Evolutionary conservation across 2,113 vertebrate genomes (phyloP), one percentile per base, ranked within the genome.

Genomic region (Axis porcinus): DNA sequence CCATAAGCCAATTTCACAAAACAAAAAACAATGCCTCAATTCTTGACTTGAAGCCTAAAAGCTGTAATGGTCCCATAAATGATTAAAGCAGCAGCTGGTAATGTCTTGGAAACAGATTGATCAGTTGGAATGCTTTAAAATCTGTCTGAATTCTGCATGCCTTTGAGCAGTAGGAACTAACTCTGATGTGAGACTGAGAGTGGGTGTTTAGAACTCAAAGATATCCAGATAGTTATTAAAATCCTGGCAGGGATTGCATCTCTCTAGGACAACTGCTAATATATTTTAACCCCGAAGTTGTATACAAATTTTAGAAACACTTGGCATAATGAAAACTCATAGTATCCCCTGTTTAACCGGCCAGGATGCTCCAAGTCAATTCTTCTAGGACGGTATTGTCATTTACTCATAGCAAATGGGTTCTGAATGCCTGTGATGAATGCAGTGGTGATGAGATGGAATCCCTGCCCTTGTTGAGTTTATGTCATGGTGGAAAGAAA

Each of bases 71-170:
- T 62, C 91, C 82, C 78, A 94, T 97, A 91, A 97, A 97, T 98
- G 95, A 98, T 97, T 97, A 93, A 98, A 98, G 97, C 82, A 93
- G 96, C 96, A 97, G 93, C 93, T 97, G 97, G 86, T 95, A 89
- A 97, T 94, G 94, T 96, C 96, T 97, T 96, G 8, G 93, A 95
- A 97, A 96, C 93, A 98, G 97, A 97, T 89, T 97, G 97, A 96
- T 98, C 82, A 57, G 60, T 97, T 98, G 94, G 93, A 97, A 92
- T 78, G 82, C 91, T 91, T 97, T 96, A 91, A 95, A 96, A 97
- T 97, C 67, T 97, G n/a, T 90, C 36, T 96, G 74, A 91, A 30
- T 96, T 91, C 89, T 88, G 7, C 33, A 83, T 92, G 94, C 64
- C 88, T 96, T 86, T 86, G 91, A 97, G 95, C 92, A 93, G 11